Evolutionary conservation across 2,888 invertebrate genomes (phyloP).

Genomic region (Ceramica pisi): DNA sequence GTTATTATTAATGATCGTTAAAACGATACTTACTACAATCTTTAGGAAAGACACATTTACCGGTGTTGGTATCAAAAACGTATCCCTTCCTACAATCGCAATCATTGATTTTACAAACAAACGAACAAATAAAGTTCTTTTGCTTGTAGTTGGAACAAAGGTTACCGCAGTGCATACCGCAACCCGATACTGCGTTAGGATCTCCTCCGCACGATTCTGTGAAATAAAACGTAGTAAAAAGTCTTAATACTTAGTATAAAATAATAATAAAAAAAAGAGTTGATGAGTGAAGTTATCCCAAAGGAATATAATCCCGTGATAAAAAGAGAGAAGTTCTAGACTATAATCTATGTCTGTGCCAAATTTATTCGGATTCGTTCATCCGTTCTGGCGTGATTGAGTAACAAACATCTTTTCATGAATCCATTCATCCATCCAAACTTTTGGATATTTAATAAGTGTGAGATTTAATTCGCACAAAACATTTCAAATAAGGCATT

Average conservation of each 20-base stretch:
- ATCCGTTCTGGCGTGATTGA: too few species aligned
- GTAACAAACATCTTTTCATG: too few species aligned
- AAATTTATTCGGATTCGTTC: too few species aligned
- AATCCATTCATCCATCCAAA: too few species aligned
- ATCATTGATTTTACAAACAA: constrained; percentile 42
- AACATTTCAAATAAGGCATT: too few species aligned
- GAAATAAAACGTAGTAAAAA: constrained; percentile 12
- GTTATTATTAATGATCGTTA: not conserved
- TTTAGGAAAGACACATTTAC: constrained; percentile 49
- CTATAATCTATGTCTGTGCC: too few species aligned
- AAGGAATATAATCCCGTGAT: too few species aligned
- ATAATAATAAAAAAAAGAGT: not conserved
- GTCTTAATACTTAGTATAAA: not conserved
- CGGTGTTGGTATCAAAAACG: constrained; percentile 55
- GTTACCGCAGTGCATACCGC: constrained; percentile 67
- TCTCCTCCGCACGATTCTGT: constrained; percentile 69
- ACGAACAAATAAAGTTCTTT: constrained; percentile 34
- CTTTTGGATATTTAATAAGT: too few species aligned
- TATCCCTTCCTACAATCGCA: constrained; percentile 61
- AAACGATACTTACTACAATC: constrained; percentile 46
- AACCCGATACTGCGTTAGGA: constrained; percentile 64
- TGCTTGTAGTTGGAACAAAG: constrained; percentile 63
- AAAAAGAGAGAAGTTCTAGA: too few species aligned
- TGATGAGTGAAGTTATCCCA: too few species aligned
- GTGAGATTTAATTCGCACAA: too few species aligned